Conservation (phyloP, 2,113 vertebrate genomes). For the Malurus melanocephalus region DNA sequence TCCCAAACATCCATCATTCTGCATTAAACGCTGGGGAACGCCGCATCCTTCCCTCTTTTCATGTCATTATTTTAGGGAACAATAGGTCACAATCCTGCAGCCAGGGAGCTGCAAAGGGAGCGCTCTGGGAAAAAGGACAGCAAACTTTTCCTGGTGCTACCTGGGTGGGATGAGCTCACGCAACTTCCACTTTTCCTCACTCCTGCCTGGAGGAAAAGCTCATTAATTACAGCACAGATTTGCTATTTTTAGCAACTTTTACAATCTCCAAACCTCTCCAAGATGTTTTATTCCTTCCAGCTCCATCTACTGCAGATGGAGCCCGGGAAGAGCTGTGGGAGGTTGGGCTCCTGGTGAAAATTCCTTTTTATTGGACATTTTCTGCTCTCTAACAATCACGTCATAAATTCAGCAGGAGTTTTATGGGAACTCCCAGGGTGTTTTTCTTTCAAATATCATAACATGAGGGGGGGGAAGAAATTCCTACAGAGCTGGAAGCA, state of each 20-base stretch:
- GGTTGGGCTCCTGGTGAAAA: background rate
- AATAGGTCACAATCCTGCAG: background rate
- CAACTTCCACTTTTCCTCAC: background rate
- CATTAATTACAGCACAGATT: background rate
- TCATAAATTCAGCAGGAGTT: conserved; percentile 19
- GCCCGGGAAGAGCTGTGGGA: background rate
- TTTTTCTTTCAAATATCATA: background rate
- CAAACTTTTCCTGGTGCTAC: background rate
- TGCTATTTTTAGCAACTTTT: background rate
- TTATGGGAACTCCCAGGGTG: background rate
- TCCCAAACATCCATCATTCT: background rate
- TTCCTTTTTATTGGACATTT: background rate
- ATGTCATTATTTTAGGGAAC: background rate
- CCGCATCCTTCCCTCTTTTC: background rate
- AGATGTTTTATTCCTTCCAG: background rate
- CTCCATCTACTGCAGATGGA: background rate
- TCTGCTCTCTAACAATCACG: background rate
- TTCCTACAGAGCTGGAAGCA: background rate
- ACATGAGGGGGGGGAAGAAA: accelerated
- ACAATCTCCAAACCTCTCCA: background rate
- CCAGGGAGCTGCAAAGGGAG: background rate
- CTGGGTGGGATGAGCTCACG: background rate
- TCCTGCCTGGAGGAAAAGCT: background rate
- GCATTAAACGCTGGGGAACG: background rate
- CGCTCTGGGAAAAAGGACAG: accelerated